Conservation (phyloP, 2,113 vertebrate genomes). For the Herpetotheres cachinnans region DNA sequence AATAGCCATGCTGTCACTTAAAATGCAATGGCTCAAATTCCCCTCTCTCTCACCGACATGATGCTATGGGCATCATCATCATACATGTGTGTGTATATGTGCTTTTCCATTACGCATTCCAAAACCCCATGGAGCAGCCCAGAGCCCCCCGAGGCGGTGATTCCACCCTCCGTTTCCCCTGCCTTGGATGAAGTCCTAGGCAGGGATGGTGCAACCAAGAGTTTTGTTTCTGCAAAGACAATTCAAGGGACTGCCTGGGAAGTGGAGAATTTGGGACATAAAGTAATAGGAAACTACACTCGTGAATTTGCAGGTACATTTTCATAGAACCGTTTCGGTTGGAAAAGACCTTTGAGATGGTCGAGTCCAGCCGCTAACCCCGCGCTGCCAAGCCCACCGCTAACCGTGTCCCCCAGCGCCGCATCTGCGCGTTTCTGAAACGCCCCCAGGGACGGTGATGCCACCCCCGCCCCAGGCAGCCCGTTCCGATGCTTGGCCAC, state of each 20-base stretch:
- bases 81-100: fast-evolving
- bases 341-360: too few species aligned
- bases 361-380: too few species aligned
- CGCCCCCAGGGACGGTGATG: too few species aligned
- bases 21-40: background rate
- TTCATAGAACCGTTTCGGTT: too few species aligned
- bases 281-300: background rate
- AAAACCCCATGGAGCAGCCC: fast-evolving
- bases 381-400: too few species aligned
- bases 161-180: background rate
- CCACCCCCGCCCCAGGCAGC: too few species aligned
- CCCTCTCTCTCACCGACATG: background rate
- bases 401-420: too few species aligned
- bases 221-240: background rate
- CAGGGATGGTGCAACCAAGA: background rate
- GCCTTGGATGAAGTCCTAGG: background rate
- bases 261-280: background rate
- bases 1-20: background rate
- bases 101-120: background rate
- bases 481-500: too few species aligned
- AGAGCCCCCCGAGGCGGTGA: background rate
- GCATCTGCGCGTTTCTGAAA: too few species aligned
- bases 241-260: background rate
- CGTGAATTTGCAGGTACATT: background rate
- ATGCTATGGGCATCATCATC: background rate